phyloP scores from a whole-genome alignment of 2,113 vertebrate species.

The Columbina picui region DNA sequence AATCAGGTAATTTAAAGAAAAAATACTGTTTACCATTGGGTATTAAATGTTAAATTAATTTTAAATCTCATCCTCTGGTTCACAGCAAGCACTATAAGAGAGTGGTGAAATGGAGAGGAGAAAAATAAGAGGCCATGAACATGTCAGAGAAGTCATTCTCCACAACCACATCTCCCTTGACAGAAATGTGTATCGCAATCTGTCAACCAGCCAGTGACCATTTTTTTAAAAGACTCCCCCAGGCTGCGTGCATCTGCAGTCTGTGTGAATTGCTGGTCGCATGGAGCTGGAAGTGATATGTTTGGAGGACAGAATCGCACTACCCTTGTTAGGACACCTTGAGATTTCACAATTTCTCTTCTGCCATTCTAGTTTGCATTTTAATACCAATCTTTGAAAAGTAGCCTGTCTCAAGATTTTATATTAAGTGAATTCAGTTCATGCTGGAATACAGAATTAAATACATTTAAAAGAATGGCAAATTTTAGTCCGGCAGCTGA shows the following conservation, averaged over 20 bases:
- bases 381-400: not conserved
- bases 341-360: not conserved
- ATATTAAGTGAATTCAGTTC: not conserved
- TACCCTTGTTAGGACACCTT: not conserved
- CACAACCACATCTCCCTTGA: not conserved
- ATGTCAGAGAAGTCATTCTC: conserved; percentile 21
- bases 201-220: not conserved
- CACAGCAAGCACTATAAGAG: not conserved
- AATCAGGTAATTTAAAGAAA: not conserved
- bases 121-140: conserved; percentile 45
- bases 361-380: not conserved
- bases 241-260: not conserved
- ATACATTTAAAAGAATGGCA: not conserved
- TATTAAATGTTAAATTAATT: conserved; percentile 4
- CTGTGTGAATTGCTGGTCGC: not conserved
- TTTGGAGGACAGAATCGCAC: not conserved
- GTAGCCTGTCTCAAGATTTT: not conserved
- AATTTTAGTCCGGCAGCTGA: not conserved
- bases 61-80: not conserved
- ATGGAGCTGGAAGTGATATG: not conserved
- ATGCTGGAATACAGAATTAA: not conserved
- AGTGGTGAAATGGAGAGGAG: not conserved
- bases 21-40: not conserved
- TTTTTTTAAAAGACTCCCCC: not conserved
- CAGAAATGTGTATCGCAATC: conserved; percentile 34